A percentile compares a stretch with the other conserved stretches of the same genome.
Conservation (phyloP, 1,140 invertebrate genomes). For the Drosophila ananassae region DNA sequence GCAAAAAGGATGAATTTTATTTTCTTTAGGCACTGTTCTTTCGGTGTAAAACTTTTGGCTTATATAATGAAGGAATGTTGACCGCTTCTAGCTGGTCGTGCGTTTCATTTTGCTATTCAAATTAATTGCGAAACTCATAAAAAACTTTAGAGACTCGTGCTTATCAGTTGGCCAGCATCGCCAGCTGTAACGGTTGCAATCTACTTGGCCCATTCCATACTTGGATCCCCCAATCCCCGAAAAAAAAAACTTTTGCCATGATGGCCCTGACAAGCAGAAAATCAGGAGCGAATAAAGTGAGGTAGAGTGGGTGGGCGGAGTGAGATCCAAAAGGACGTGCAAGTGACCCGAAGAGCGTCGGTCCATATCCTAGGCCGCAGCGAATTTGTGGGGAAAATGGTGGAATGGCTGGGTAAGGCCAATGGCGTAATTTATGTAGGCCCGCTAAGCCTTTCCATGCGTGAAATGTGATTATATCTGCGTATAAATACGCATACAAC, state of each 20-base stretch:
- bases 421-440: constrained; percentile 74
- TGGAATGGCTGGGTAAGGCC: constrained; percentile 29
- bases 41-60: not conserved
- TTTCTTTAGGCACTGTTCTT: not conserved
- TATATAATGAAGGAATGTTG: constrained; percentile 10
- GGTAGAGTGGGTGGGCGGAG: constrained; percentile 40
- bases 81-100: not conserved
- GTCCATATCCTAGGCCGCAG: constrained; percentile 22
- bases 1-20: not conserved
- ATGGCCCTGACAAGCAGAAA: constrained; percentile 42
- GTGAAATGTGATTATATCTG: constrained; percentile 76
- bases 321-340: constrained; percentile 50
- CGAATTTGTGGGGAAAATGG: not conserved
- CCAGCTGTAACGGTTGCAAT: constrained; percentile 27
- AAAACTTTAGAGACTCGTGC: constrained; percentile 41
- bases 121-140: constrained; percentile 62
- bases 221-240: constrained; percentile 1
- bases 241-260: constrained; percentile 53
- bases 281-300: constrained; percentile 12
- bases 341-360: constrained; percentile 55
- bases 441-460: constrained; percentile 67
- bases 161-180: constrained; percentile 54
- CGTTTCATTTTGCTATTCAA: constrained; percentile 32
- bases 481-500: constrained; percentile 46
- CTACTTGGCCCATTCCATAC: not conserved